phyloP scores from a whole-genome alignment of 2,797 vertebrate species.

The Artibeus lituratus region DNA sequence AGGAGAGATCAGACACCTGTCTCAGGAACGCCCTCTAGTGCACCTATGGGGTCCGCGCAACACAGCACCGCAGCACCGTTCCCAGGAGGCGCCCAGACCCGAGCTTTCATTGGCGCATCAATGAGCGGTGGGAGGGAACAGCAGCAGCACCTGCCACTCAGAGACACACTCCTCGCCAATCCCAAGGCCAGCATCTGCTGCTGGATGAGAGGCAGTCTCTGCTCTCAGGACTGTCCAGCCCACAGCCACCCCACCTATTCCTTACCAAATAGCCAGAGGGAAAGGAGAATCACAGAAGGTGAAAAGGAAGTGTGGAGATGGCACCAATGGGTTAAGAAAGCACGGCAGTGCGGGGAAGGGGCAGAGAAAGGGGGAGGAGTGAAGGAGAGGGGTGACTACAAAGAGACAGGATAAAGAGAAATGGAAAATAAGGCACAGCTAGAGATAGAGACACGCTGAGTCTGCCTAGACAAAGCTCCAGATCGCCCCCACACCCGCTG shows the following conservation, averaged over 20 bases:
- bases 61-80: not conserved
- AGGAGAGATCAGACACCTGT: not conserved
- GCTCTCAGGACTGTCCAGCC: not conserved
- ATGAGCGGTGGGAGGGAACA: not conserved
- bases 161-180: not conserved
- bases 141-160: not conserved
- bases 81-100: not conserved
- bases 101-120: not conserved
- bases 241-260: slow-evolving; percentile 22
- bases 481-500: not conserved
- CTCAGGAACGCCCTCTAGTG: slow-evolving; percentile 76
- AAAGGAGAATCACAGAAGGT: not conserved
- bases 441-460: not conserved
- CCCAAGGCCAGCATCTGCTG: slow-evolving; percentile 25
- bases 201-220: slow-evolving; percentile 29
- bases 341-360: not conserved
- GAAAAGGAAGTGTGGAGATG: not conserved
- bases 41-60: not conserved
- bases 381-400: not conserved
- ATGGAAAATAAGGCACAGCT: not conserved
- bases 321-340: not conserved
- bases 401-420: not conserved
- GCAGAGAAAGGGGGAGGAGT: not conserved
- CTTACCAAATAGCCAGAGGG: not conserved
- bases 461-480: not conserved